Percentiles rank a stretch among this genome's conserved stretches.
phyloP scores from a whole-genome alignment of 37 sponge, comb jelly and placozoan genomes.

The Beroe forskalii region DNA sequence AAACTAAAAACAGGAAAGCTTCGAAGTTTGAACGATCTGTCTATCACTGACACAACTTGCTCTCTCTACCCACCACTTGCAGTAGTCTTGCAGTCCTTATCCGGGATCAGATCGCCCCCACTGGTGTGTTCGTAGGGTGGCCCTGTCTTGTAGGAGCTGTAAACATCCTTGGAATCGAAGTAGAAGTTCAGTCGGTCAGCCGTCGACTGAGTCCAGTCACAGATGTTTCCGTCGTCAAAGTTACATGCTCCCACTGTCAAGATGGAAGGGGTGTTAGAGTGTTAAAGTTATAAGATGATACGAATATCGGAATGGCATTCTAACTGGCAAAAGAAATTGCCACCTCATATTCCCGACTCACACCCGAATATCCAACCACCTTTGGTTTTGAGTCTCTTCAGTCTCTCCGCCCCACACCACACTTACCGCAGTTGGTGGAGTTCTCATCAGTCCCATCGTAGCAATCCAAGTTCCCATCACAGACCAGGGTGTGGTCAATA shows the following conservation, averaged over 20 bases:
- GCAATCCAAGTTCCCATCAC: slow-evolving; percentile 64
- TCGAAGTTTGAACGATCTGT: too few relatives aligned
- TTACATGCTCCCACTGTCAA: slow-evolving; percentile 48
- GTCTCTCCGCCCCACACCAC: too few relatives aligned
- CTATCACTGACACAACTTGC: too few relatives aligned
- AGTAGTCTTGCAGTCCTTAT: slow-evolving; percentile 40
- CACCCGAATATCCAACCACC: too few relatives aligned
- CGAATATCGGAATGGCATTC: too few relatives aligned
- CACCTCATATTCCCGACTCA: too few relatives aligned
- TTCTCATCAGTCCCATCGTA: slow-evolving; percentile 65
- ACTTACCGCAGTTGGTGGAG: slow-evolving; percentile 66
- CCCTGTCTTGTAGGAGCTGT: slow-evolving; percentile 33
- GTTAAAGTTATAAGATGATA: too few relatives aligned
- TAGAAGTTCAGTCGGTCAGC: slow-evolving; percentile 7
- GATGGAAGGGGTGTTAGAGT: neutral
- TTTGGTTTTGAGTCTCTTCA: too few relatives aligned
- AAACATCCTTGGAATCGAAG: neutral
- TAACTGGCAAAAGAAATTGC: too few relatives aligned
- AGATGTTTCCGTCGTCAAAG: slow-evolving; percentile 32
- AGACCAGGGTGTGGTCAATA: slow-evolving; percentile 48
- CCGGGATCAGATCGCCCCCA: neutral
- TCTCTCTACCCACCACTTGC: neutral
- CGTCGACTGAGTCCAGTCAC: slow-evolving; percentile 48
- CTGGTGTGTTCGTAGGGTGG: slow-evolving; percentile 54
- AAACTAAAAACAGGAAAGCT: too few relatives aligned